Evolutionary conservation across 1,140 invertebrate genomes (phyloP), one percentile per base, ranked within the genome.

Genomic region (Drosophila lowei): DNA sequence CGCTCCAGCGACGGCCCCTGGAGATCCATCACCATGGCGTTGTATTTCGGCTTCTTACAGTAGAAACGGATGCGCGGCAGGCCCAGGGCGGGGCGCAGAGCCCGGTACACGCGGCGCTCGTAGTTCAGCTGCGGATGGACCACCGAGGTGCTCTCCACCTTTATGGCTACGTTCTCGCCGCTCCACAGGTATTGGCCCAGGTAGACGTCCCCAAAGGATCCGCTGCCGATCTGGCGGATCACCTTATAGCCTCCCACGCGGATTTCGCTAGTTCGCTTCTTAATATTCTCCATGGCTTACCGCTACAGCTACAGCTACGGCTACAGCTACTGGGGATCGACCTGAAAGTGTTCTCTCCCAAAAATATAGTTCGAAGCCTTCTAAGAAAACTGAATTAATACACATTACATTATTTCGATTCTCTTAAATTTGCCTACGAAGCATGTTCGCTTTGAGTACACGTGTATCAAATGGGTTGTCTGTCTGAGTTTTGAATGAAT

Each of bases 161-260:
- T 99, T 41, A 99, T 96, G 78, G 98, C 98, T 53, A 99, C 98
- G 93, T 98, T 96, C 95, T 99, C 98, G 92, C 98, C 98, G 94
- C 97, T 98, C 83, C 95, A 94, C 79, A 98, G 94, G 93, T 98
- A 98, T 90, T 98, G 97, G 66, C 96, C 98, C 79, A 99, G 93
- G 92, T 98, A 99, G 91, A 99, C 99, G 92, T 99, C 98, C 85
- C 98, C 98, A 93, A 99, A 99, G 7, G 98, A 99, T 71, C 98
- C 98, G 91, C 97, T 97, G 13, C 83, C 89, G 88, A 99, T 98
- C 93, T 98, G 98, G 52, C 97, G 93, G 70, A 97, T 94, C 73
- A 98, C 93, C 42, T 55, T 78, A 34, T 68, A 86, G 46, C 72
- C 64, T 1, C 81, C 81, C 15, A 85, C 76, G 9, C 34, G 63